Base-by-base conservation (phyloP, 2,888 invertebrate species). In the Ischnura elegans region DNA sequence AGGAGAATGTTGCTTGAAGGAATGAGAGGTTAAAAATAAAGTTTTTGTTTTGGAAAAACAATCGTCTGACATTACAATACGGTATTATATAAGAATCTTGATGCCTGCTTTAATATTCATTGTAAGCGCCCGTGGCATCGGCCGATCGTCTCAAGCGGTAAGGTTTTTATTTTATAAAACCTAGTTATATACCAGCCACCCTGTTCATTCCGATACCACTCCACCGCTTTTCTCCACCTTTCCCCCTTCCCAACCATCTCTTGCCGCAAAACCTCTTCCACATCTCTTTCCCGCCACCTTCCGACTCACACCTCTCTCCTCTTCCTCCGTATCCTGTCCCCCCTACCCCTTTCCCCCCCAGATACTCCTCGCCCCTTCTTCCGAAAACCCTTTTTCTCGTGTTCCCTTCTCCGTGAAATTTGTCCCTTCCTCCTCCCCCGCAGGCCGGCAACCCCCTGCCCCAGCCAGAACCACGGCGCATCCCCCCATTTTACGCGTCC, bases 381-480 rank as follows among this genome's bases (percentile, higher is more conserved):
- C 13, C 47, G n/a, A n/a, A 51, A 25, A 13, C 46, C 76, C 66
- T 21, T 36, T 36, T 76, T 76, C 13, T 16, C 10, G 29, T 87
- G 87, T 87, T 87, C 55, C 87, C 42, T 55, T 87, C 42, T 51
- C 90, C 90, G 90, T 90, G 61, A 90, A 90, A 90, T 90, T 90
- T 90, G 90, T 90, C 90, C 90, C 61, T 36, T 87, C 87, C 87
- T 87, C 87, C 55, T 8, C 42, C 25, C 51, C 51, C 36, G 36
- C 55, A n/a, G n/a, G n/a, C 51, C 36, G n/a, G 16, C 16, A 13
- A 13, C 16, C 4, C 51, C 2, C 25, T n/a, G 5, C 5, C 25
- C 61, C 61, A 2, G 25, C 21, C 21, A 61, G 25, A 21, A 25
- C 55, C 43, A 19, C 61, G 42, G 10, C 13, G 25, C 36, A 29